Evolutionary conservation across 2,888 invertebrate species (phyloP), one percentile per base, ranked within the genome.

Genomic region (Apoderus coryli): DNA sequence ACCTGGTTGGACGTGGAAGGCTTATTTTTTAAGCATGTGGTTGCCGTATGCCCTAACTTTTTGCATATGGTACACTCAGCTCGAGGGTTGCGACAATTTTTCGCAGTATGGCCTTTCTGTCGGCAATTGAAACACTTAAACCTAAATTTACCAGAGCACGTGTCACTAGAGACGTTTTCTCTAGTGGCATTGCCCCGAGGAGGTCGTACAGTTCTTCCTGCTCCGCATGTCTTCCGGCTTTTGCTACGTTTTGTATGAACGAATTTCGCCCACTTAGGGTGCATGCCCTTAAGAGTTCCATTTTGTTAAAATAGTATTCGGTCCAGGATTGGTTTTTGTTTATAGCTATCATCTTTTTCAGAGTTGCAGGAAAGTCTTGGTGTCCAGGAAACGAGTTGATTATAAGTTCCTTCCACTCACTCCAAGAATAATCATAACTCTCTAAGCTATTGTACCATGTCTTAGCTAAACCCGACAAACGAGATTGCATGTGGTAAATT

Each of bases 351-450:
- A 38, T 10, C 14, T 33, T 36, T 19, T 25, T 23, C 3, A 40
- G 30, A n/a, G 19, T 14, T 12, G 36, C 26, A 6, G 37, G 33
- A 22, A 26, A 39, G 22, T 39, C 39, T 10, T 27, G 25, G 22
- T 37, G 25, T 6, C 37, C 33, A 7, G 39, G 39, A 14, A 41
- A 40, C 22, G 35, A 9, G 10, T 25, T 14, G 13, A 19, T 4
- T 7, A 34, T 7, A 22, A 34, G 14, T 14, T 7, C 4, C 11
- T 25, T 31, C 32, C 37, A 35, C 15, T 40, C n/a, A n/a, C n/a
- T n/a, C n/a, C n/a, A n/a, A n/a, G n/a, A n/a, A n/a, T n/a, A n/a
- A n/a, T n/a, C 16, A 26, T 36, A 40, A 16, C 15, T 23, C 5
- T 33, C 16, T 13, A 43, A 31, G 14, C 32, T 25, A 9, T 36